phyloP scores from a whole-genome alignment of 2,797 vertebrate species.

The Phrynocephalus vlangalii region DNA sequence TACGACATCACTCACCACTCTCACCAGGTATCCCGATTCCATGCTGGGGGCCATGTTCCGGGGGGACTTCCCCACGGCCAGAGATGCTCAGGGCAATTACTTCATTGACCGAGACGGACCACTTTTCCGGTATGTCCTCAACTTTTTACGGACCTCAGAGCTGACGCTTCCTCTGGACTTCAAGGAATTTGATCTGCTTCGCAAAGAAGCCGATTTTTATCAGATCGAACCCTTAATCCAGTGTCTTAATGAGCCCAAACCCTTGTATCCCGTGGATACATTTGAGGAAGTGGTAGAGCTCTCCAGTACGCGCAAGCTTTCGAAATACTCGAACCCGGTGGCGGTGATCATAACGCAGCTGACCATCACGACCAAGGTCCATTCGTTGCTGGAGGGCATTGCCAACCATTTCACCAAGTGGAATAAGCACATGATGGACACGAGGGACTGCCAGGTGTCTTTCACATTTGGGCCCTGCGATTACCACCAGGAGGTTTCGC shows the following conservation, averaged over 20 bases:
- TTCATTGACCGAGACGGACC: conserved; percentile 98
- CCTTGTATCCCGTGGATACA: conserved; percentile 93
- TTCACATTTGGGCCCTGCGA: conserved; percentile 99
- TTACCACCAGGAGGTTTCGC: conserved; percentile 97
- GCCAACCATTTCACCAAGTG: conserved; percentile 98
- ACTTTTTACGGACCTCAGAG: conserved; percentile 97
- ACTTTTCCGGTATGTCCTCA: conserved; percentile 96
- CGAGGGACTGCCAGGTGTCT: conserved; percentile 97
- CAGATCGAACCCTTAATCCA: conserved; percentile 98
- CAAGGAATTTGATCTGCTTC: conserved; percentile 94
- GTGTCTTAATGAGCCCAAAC: conserved; percentile 95
- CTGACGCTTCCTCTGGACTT: conserved; percentile 95
- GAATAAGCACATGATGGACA: conserved; percentile 99
- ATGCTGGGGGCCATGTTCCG: conserved; percentile 99
- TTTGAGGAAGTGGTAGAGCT: conserved; percentile 98
- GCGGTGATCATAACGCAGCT: conserved; percentile 98
- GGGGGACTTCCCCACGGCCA: conserved; percentile 95
- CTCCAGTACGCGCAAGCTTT: conserved; percentile 97
- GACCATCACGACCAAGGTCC: conserved; percentile 96
- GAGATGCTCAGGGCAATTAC: conserved; percentile 95
- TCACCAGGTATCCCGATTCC: conserved; percentile 96
- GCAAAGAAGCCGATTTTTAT: conserved; percentile 98
- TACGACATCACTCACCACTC: conserved; percentile 94
- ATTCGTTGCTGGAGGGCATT: conserved; percentile 93
- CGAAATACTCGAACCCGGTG: conserved; percentile 98